These are phyloP conservation scores for Lordiphosa collinella DNA, from an alignment of 1,140 invertebrate genomes.

Conservation along the genomic window DNA sequence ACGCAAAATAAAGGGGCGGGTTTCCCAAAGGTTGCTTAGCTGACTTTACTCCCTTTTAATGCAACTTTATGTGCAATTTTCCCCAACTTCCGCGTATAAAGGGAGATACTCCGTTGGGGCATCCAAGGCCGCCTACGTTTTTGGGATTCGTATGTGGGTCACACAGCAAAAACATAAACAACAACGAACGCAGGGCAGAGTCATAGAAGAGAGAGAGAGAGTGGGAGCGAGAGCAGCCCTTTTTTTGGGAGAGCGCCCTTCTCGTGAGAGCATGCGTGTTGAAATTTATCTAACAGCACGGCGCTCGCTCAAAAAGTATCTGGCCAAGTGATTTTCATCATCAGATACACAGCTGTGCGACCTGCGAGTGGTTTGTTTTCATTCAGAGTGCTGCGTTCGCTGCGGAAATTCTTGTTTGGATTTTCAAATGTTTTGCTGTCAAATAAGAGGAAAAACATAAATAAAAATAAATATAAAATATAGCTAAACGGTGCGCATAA, in stretches of 20 bases:
- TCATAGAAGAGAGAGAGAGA: conserved; percentile 7
- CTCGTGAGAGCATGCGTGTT: conserved; percentile 55
- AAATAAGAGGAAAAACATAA: conserved; percentile 33
- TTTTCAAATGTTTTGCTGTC: conserved; percentile 50
- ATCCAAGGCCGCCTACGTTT: conserved; percentile 32
- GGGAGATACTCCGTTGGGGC: not conserved
- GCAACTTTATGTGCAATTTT: not conserved
- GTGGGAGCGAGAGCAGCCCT: conserved; percentile 7
- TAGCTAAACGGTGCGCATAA: not conserved
- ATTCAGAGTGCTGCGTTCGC: conserved; percentile 3
- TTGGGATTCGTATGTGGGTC: conserved; percentile 47
- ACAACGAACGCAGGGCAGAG: conserved; percentile 5
- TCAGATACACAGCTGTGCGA: conserved; percentile 69
- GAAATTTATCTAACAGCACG: conserved; percentile 41
- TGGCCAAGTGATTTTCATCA: conserved; percentile 57
- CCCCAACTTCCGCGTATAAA: not conserved
- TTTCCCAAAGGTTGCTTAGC: not conserved
- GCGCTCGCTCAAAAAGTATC: conserved; percentile 39
- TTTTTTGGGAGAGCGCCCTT: not conserved
- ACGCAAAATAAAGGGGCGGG: not conserved
- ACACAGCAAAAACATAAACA: conserved; percentile 64
- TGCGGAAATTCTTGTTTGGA: conserved; percentile 27
- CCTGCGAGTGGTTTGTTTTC: conserved; percentile 42
- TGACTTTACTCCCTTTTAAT: too few species aligned
- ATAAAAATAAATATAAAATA: not conserved